phyloP scores from a whole-genome alignment of 2,888 invertebrate species.

The Mantis religiosa region DNA sequence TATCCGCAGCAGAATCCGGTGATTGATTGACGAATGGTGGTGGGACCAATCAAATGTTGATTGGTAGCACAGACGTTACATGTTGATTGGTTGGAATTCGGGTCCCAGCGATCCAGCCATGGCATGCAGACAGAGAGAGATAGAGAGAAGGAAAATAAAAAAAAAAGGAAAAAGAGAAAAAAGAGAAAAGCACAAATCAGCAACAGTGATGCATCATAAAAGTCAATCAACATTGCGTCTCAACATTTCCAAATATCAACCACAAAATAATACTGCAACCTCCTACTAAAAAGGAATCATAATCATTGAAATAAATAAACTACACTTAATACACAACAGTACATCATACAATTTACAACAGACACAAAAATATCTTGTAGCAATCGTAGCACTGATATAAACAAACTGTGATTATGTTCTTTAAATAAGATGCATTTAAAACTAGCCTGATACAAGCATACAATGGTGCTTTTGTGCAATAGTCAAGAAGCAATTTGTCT shows the following conservation, averaged over 20 bases:
- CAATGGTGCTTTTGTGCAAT: neutral
- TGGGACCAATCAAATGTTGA: conserved; percentile 6
- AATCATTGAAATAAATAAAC: conserved; percentile 22
- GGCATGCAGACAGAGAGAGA: conserved; percentile 56
- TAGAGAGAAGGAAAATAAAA: conserved; percentile 53
- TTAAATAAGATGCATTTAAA: neutral
- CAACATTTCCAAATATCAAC: conserved; percentile 14
- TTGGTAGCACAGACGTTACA: conserved; percentile 8
- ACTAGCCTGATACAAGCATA: neutral
- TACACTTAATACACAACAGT: conserved; percentile 5
- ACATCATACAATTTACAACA: neutral
- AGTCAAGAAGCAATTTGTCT: neutral
- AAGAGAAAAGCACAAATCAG: conserved; percentile 18
- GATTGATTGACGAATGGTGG: conserved; percentile 11
- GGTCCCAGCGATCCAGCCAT: conserved; percentile 36
- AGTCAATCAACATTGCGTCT: conserved; percentile 4
- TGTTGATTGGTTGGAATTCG: conserved; percentile 11
- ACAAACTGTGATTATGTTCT: neutral
- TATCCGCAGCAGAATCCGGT: neutral
- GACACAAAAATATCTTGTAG: neutral
- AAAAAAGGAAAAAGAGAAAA: conserved; percentile 51
- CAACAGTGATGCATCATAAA: conserved; percentile 18
- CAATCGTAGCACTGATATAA: neutral
- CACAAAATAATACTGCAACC: conserved; percentile 18
- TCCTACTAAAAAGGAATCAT: conserved; percentile 34